Evolutionary conservation across 2,888 invertebrate genomes (phyloP), one percentile per base, ranked within the genome.

Genomic region (Gasteruption jaculator): DNA sequence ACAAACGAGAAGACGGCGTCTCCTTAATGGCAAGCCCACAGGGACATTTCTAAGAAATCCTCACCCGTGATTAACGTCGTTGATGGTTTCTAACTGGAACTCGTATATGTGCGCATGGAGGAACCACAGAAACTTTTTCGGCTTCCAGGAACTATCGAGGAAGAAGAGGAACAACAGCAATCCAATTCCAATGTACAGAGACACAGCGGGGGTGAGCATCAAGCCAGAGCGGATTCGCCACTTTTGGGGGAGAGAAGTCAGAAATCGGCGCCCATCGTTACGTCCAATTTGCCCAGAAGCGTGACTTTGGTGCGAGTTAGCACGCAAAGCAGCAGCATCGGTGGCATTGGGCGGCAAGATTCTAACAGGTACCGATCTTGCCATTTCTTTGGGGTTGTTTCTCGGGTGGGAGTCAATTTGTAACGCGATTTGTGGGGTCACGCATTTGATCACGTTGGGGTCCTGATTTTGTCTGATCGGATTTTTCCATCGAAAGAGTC

Each of bases 321-420:
- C 8, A 79, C 79, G 1, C 79, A 78, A 40, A 76, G 77, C 65
- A 79, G 79, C 56, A 79, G 79, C 6, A 78, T 79, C 52, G 77
- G 76, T 27, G 77, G 78, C 41, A 76, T 78, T 26, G 75, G 74
- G 48, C 70, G 78, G 22, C 76, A 74, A 52, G 78, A 79, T 52
- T 77, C 76, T 45, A 76, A 76, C 71, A 77, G 79, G 79, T 78
- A 41, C 30, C 48, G n/a, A n/a, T n/a, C n/a, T n/a, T n/a, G n/a
- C n/a, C n/a, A n/a, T n/a, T n/a, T n/a, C n/a, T n/a, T n/a, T n/a
- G n/a, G n/a, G n/a, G n/a, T n/a, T n/a, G n/a, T n/a, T n/a, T n/a
- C n/a, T n/a, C n/a, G n/a, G n/a, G n/a, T n/a, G n/a, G n/a, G n/a
- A n/a, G n/a, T n/a, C n/a, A n/a, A n/a, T n/a, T n/a, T n/a, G n/a